Evolutionary conservation across 2,797 vertebrate species (phyloP), one percentile per base, ranked within the genome.

Genomic region (Ctenochaetus hawaiiensis): DNA sequence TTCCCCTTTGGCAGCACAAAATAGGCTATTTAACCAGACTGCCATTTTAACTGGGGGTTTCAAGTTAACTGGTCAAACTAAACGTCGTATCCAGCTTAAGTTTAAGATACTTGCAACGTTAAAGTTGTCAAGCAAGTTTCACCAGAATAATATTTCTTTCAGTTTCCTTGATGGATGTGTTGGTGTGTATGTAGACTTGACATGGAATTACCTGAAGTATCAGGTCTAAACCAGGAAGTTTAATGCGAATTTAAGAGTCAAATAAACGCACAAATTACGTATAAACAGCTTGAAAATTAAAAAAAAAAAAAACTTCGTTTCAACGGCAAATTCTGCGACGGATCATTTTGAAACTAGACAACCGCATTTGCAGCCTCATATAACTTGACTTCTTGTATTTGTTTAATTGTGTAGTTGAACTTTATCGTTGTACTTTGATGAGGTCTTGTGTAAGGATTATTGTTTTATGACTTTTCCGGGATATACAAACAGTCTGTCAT

Each of bases 321-420:
- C 0, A 45, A 47, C 5, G 6, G 44, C 51, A 20, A 22, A 17
- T 17, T 44, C 26, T 37, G 0, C 4, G 9, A 37, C 5, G 0
- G 39, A 37, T 5, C 13, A 6, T 30, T 48, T 48, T 4, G 12
- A 22, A 47, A 59, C n/a, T n/a, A 18, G 16, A 23, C 8, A 14
- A 12, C 22, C 14, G 37, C 14, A 10, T n/a, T 60, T 14, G 1
- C 3, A 59, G 18, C n/a, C 10, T 23, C 18, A 13, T 0, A 2
- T 6, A 41, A 34, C 26, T 13, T 6, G 30, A 34, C 26, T 13
- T n/a, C 3, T 41, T 6, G 37, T 5, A 44, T 23, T 45, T 13
- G 0, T 1, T 0, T 6, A 11, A 20, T 3, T 0, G 16, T 0
- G 45, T 43, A 1, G 8, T 13, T 47, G 0, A 48, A 30, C 1